phyloP scores from a whole-genome alignment of 2,888 invertebrate genomes.

The Acanthosoma haemorrhoidale region DNA sequence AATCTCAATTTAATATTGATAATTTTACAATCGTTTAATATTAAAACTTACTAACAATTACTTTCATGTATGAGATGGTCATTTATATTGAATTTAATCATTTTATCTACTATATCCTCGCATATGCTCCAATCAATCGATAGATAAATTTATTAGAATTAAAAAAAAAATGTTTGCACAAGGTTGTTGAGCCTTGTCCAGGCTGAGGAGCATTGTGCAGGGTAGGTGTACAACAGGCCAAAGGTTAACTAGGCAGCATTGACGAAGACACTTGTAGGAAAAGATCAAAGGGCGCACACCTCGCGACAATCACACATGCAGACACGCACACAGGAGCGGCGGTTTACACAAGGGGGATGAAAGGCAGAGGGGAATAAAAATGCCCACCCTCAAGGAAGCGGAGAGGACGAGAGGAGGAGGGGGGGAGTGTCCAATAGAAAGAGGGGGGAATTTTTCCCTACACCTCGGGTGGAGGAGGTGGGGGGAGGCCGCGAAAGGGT shows the following conservation, averaged over 20 bases:
- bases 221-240: neutral
- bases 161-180: too few relatives aligned
- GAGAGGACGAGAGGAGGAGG: neutral
- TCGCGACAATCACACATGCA: neutral
- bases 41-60: too few relatives aligned
- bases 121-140: too few relatives aligned
- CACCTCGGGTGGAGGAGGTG: neutral
- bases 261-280: neutral
- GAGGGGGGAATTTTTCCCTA: conserved; percentile 17
- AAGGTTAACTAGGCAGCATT: neutral
- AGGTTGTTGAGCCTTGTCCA: too few relatives aligned
- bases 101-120: too few relatives aligned
- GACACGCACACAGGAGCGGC: neutral
- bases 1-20: too few relatives aligned
- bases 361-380: neutral
- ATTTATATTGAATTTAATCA: too few relatives aligned
- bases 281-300: neutral
- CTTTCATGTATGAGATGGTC: too few relatives aligned
- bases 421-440: conserved; percentile 25
- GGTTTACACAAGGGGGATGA: neutral
- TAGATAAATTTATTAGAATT: too few relatives aligned
- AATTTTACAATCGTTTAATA: too few relatives aligned
- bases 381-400: neutral
- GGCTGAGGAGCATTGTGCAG: too few relatives aligned
- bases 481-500: neutral